These are phyloP conservation scores for Festucalex cinctus DNA, from an alignment of 2,113 vertebrate species.

Conservation along the genomic window DNA sequence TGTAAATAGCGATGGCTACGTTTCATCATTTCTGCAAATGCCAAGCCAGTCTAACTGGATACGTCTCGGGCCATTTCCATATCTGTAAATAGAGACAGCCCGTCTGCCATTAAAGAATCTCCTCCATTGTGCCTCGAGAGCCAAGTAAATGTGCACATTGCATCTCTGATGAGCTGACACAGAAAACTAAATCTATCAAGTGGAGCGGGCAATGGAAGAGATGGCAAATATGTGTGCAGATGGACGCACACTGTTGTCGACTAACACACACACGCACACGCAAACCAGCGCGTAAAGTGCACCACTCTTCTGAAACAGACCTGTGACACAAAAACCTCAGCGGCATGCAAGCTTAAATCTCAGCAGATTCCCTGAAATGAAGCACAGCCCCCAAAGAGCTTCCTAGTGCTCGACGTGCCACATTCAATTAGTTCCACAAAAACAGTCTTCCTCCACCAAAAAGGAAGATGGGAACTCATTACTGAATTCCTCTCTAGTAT, in stretches of 20 bases:
- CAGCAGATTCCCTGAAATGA: slow-evolving; percentile 50
- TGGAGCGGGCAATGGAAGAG: slow-evolving; percentile 22
- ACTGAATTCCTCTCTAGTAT: slow-evolving; percentile 67
- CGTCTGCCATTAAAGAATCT: slow-evolving; percentile 41
- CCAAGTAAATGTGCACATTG: slow-evolving; percentile 20
- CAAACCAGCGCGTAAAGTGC: slow-evolving; percentile 29
- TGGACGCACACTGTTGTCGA: slow-evolving; percentile 31
- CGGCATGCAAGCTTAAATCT: slow-evolving; percentile 48
- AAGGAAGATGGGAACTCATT: slow-evolving; percentile 73
- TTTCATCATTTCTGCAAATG: slow-evolving; percentile 63
- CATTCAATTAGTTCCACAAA: slow-evolving; percentile 78
- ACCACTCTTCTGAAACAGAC: slow-evolving; percentile 55
- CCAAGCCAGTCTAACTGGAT: slow-evolving; percentile 50
- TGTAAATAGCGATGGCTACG: slow-evolving; percentile 36
- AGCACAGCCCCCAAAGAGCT: slow-evolving; percentile 64
- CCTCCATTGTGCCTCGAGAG: slow-evolving; percentile 22
- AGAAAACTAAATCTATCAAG: slow-evolving; percentile 59
- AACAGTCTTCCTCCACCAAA: slow-evolving; percentile 63
- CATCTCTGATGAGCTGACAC: slow-evolving; percentile 59
- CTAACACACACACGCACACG: slow-evolving; percentile 7
- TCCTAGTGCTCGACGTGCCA: slow-evolving; percentile 63
- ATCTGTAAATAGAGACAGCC: slow-evolving; percentile 56
- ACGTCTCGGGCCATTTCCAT: slow-evolving; percentile 52
- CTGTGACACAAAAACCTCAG: slow-evolving; percentile 54
- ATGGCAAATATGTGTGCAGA: slow-evolving; percentile 20